Evolutionary conservation across 1,140 invertebrate genomes (phyloP).

Genomic region (Halotydeus destructor): DNA sequence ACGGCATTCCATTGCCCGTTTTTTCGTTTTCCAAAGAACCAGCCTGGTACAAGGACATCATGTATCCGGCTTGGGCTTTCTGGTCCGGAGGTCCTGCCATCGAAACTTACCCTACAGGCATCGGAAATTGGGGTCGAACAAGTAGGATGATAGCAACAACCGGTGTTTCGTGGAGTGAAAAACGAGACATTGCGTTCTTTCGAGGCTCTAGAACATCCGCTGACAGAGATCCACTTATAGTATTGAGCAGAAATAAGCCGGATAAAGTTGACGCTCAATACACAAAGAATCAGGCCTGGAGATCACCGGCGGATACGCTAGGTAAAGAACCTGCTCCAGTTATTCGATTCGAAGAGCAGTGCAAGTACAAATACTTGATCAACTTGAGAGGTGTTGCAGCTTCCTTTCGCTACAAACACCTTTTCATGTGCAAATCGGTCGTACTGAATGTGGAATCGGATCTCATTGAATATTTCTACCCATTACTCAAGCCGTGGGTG

Average conservation of each 20-base stretch:
- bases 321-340: conserved; percentile 55
- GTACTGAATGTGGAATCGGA: conserved; percentile 87
- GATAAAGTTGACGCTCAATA: conserved; percentile 74
- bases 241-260: conserved; percentile 51
- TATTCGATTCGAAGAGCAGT: conserved; percentile 74
- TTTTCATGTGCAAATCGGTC: conserved; percentile 80
- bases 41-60: conserved; percentile 63
- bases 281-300: conserved; percentile 97
- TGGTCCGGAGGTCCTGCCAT: conserved; percentile 94
- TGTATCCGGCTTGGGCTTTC: conserved; percentile 92
- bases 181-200: conserved; percentile 59
- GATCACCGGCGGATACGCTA: conserved; percentile 69
- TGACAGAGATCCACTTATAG: conserved; percentile 69
- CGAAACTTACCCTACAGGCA: conserved; percentile 66
- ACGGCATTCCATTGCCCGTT: conserved; percentile 37
- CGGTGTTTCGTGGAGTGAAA: conserved; percentile 44
- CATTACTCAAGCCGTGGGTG: conserved; percentile 73
- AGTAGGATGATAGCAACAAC: conserved; percentile 41
- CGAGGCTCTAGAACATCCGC: conserved; percentile 74
- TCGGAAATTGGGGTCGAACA: conserved; percentile 76
- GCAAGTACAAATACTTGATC: conserved; percentile 59
- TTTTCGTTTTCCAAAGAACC: conserved; percentile 91
- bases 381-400: conserved; percentile 91
- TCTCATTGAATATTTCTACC: conserved; percentile 91
- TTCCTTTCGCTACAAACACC: conserved; percentile 87